Base-by-base conservation (phyloP, 2,797 vertebrate genomes). In the Chromobotia macracanthus region DNA sequence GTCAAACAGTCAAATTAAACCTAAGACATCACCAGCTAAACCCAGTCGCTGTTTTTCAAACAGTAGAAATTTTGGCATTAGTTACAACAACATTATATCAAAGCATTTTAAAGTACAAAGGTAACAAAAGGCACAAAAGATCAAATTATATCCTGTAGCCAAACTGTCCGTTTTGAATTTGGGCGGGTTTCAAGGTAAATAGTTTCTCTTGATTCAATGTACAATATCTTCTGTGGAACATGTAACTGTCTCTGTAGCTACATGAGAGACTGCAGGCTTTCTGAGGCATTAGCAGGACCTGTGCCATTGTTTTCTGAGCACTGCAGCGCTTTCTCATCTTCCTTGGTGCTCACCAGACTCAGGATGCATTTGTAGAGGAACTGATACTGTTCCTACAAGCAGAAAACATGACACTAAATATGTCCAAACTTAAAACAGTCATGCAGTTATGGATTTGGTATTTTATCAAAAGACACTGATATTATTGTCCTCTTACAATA, bases 261-360 rank as follows among this genome's bases (percentile, higher is more conserved):
- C 93, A 99, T 98, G 87, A 99, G 94, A 53, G 97, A 98, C 89
- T 99, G 97, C 87, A 99, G 92, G 88, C 97, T 99, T 92, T 99
- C 97, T 0, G 95, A 94, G 8, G 90, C 91, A 25, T 88, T 91
- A 11, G 90, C 94, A 23, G 95, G 87, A 35, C 95, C 92, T 1
- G 94, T 94, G 21, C 96, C 96, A 0, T 99, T 99, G 86, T 95
- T 98, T 82, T 98, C 96, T 70, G 95, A 89, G 80, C 93, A 95
- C 79, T 93, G 93, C 58, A 96, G 94, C 3, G 94, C 92, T 75
- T 93, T 94, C 91, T 96, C 94, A 84, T 98, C 96, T 85, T 98
- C 96, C 87, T 95, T 95, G 60, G 94, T 96, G 91, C 95, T 96
- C 85, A 99, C 95, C 66, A 98, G 94, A 84, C 97, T 98, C 86